phyloP scores from a whole-genome alignment of 2,888 invertebrate species.

The Trichopoda pennipes region DNA sequence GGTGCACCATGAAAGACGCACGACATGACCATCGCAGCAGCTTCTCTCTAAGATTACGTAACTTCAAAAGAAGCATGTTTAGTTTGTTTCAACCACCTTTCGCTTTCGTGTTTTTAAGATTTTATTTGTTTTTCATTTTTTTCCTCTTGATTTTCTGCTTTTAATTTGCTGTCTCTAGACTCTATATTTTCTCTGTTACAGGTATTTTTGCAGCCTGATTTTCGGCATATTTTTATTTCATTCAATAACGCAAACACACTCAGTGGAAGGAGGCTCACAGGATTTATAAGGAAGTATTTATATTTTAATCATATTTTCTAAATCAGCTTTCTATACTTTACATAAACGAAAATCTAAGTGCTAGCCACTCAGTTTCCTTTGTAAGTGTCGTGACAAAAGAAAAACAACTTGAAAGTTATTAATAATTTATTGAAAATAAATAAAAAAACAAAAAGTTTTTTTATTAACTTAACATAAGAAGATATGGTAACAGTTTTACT shows the following conservation, averaged over 20 bases:
- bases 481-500: too few species aligned
- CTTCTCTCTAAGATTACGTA: conserved; percentile 56
- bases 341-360: neutral
- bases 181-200: neutral
- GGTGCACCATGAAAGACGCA: conserved; percentile 46
- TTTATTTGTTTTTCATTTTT: conserved; percentile 19
- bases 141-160: neutral
- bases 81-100: conserved; percentile 46
- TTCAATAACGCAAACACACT: conserved; percentile 60
- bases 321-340: conserved; percentile 35
- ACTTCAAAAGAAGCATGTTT: conserved; percentile 48
- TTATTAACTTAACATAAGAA: too few species aligned
- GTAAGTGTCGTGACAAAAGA: conserved; percentile 14
- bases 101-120: conserved; percentile 50
- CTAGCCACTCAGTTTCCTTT: neutral
- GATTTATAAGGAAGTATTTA: conserved; percentile 44
- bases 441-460: neutral
- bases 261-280: neutral
- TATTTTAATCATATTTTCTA: conserved; percentile 40
- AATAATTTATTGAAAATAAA: neutral
- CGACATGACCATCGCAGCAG: conserved; percentile 55
- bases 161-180: neutral
- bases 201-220: conserved; percentile 4
- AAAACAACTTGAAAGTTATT: conserved; percentile 14
- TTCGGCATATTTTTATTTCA: conserved; percentile 62